Base-by-base conservation (phyloP, 2,888 invertebrate species). In the Dromius quadrimaculatus region DNA sequence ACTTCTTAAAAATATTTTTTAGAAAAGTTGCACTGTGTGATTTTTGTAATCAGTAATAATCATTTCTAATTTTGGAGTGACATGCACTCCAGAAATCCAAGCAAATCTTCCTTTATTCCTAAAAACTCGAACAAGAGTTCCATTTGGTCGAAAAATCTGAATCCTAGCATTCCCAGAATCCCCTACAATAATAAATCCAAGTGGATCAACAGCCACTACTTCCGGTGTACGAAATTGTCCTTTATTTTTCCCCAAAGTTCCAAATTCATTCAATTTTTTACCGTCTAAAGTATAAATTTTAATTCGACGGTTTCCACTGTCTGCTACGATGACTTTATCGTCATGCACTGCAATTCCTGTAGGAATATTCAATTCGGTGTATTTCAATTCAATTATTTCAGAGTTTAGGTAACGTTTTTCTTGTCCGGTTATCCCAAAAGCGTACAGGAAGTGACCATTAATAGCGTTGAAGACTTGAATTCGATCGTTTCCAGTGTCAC, bases 401-500 rank as follows among this genome's bases (percentile, higher is more conserved):
- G 83, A 79, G 36, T 78, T 76, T 3, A 76, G 76, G 0, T 80
- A 74, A 63, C 84, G 83, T 0, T 77, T 76, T 72, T 80, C 82
- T 0, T 54, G 65, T 17, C 78, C 78, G 0, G 84, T 82, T 3
- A 87, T 82, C 1, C 91, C 91, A 75, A 91, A 84, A 75, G 86
- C 86, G 50, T 87, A 84, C 1, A 89, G 83, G 79, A 86, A 88
- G 75, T 85, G 84, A 0, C 91, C 91, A 73, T 84, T 83, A 45
- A 87, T 83, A 0, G 85, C 82, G 75, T 87, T 83, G 1, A 89
- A 76, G 9, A 88, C 81, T 80, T 89, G 85, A 2, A 89, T 84
- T 68, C 92, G 84, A 77, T 93, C 90, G 77, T 93, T 93, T 71
- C 92, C 92, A 71, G 92, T 92, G 77, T 93, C 93, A 54, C 90